A percentile compares a stretch with the other conserved stretches of the same genome.
Evolutionary conservation across 2,113 vertebrate species (phyloP).

Genomic region (Indicator indicator): DNA sequence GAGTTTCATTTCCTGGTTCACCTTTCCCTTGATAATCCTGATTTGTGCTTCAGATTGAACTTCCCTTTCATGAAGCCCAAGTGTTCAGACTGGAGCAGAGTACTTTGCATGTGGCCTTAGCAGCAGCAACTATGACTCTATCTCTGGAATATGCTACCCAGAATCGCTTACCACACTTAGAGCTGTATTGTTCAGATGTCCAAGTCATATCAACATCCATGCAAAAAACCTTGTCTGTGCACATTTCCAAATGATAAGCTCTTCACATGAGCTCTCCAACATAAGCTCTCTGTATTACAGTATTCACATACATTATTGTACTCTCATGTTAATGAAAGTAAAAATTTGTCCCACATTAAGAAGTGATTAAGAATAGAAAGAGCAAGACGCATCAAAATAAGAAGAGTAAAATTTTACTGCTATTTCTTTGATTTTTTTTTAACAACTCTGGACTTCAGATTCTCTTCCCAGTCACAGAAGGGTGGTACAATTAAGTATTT

Average conservation of each 20-base stretch:
- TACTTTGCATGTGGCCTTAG: not conserved
- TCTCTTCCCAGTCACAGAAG: not conserved
- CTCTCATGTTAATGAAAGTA: not conserved
- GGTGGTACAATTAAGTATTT: not conserved
- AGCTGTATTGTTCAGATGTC: not conserved
- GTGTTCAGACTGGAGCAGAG: rapidly evolving
- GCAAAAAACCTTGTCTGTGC: not conserved
- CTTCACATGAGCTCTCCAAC: not conserved
- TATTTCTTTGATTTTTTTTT: not conserved
- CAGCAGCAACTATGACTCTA: not conserved
- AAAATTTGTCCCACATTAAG: not conserved
- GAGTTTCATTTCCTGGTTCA: not conserved
- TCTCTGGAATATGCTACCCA: not conserved
- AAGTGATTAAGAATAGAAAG: not conserved
- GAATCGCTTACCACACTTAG: not conserved
- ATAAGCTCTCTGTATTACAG: not conserved
- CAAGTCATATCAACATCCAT: rapidly evolving
- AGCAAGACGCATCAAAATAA: not conserved
- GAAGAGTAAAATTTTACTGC: not conserved
- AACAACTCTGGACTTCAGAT: not conserved
- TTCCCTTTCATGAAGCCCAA: not conserved
- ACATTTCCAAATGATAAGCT: rapidly evolving
- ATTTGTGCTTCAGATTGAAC: not conserved
- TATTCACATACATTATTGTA: not conserved
- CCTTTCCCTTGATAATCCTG: not conserved